These are phyloP conservation scores for Panagrolaimus sp. DNA, from an alignment of 1,140 invertebrate genomes.

Conservation along the genomic window DNA sequence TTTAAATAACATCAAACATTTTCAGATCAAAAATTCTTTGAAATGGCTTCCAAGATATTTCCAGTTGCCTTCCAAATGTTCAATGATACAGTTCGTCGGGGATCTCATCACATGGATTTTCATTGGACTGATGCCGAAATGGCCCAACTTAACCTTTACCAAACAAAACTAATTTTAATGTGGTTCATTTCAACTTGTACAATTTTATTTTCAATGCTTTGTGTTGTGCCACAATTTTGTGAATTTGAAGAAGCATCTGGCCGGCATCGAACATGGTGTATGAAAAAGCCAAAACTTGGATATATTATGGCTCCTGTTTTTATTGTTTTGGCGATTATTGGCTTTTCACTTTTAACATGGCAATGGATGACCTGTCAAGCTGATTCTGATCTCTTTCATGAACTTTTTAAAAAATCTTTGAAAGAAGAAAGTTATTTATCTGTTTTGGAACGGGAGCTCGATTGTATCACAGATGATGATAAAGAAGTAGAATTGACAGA, in stretches of 20 bases:
- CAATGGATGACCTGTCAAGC: slow-evolving; percentile 10
- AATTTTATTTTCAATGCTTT: not conserved
- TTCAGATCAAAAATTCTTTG: slow-evolving; percentile 16
- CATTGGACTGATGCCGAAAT: not conserved
- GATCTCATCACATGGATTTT: not conserved
- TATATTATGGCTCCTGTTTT: not conserved
- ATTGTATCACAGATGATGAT: slow-evolving; percentile 5
- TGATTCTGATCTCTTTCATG: not conserved
- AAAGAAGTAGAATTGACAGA: not conserved
- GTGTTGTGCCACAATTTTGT: slow-evolving; percentile 11
- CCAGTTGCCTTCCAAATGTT: slow-evolving; percentile 11
- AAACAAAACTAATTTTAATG: slow-evolving; percentile 5
- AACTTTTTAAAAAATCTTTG: not conserved
- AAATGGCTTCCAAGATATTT: slow-evolving; percentile 10
- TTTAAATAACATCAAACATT: not conserved
- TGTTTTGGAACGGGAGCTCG: not conserved
- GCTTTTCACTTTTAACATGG: not conserved
- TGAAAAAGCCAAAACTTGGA: slow-evolving; percentile 6
- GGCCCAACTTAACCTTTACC: slow-evolving; percentile 3
- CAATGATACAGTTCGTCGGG: not conserved
- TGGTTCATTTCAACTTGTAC: slow-evolving; percentile 7
- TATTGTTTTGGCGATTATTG: not conserved
- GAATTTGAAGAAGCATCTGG: slow-evolving; percentile 4
- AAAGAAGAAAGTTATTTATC: slow-evolving; percentile 1
- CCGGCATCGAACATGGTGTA: slow-evolving; percentile 1